Evolutionary conservation across 1,140 invertebrate genomes (phyloP).

Genomic region (Pachypeltis micranthus): DNA sequence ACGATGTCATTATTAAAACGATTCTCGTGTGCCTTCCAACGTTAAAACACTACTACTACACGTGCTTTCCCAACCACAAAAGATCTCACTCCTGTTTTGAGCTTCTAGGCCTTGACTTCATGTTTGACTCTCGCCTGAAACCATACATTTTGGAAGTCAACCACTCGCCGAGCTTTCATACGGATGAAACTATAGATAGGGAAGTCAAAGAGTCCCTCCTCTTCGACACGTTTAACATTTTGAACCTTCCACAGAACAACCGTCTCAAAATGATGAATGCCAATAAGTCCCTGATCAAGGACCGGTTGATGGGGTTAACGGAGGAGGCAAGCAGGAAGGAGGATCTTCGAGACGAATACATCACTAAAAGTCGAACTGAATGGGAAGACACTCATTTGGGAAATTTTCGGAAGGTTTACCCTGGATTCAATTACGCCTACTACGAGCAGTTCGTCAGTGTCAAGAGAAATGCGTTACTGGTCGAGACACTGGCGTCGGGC

Average conservation of each 20-base stretch:
- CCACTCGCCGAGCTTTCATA: slow-evolving; percentile 84
- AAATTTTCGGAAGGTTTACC: slow-evolving; percentile 52
- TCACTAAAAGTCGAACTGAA: slow-evolving; percentile 38
- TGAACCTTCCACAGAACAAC: slow-evolving; percentile 69
- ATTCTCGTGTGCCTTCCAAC: slow-evolving; percentile 71
- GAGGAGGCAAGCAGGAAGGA: background rate
- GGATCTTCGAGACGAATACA: background rate
- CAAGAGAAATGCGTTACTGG: background rate
- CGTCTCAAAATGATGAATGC: slow-evolving; percentile 59
- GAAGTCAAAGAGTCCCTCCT: slow-evolving; percentile 73
- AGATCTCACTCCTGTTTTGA: slow-evolving; percentile 79
- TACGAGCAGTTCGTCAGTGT: slow-evolving; percentile 53
- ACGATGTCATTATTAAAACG: slow-evolving; percentile 84
- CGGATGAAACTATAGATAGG: slow-evolving; percentile 65
- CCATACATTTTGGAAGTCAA: slow-evolving; percentile 77
- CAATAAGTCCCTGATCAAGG: slow-evolving; percentile 41
- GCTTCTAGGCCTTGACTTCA: slow-evolving; percentile 75
- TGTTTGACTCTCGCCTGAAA: slow-evolving; percentile 72
- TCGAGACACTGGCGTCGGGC: background rate
- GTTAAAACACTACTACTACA: slow-evolving; percentile 75
- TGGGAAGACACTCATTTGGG: slow-evolving; percentile 70
- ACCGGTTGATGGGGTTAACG: slow-evolving; percentile 28
- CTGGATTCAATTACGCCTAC: slow-evolving; percentile 37
- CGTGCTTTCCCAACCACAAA: slow-evolving; percentile 75
- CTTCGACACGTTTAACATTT: slow-evolving; percentile 67